phyloP scores from a whole-genome alignment of 2,888 invertebrate genomes.

The Drosophila mayaguana region DNA sequence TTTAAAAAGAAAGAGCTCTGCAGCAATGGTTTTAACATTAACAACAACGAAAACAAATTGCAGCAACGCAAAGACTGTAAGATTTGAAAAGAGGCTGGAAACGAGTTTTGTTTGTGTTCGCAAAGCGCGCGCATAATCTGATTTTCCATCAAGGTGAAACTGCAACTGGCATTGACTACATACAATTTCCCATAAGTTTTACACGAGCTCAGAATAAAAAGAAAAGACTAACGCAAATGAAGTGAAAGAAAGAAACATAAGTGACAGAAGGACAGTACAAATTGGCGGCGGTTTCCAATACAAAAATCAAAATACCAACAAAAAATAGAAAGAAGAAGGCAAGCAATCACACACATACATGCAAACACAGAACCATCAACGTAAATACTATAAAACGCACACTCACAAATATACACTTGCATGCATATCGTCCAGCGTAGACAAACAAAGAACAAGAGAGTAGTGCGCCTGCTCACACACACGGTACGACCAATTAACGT shows the following conservation, averaged over 20 bases:
- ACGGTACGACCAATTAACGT: conserved; percentile 31
- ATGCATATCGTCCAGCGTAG: conserved; percentile 34
- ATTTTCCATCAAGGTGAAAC: conserved; percentile 72
- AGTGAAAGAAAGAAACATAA: conserved; percentile 16
- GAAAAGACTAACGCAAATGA: background rate
- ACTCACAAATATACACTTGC: conserved; percentile 21
- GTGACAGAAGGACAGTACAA: conserved; percentile 19
- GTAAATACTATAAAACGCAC: conserved; percentile 49
- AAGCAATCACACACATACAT: conserved; percentile 29
- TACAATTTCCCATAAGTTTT: conserved; percentile 27
- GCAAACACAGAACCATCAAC: conserved; percentile 30
- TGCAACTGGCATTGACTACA: conserved; percentile 68
- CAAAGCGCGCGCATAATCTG: conserved; percentile 67
- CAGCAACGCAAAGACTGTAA: conserved; percentile 18
- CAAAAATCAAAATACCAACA: conserved; percentile 55
- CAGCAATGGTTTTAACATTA: conserved; percentile 28
- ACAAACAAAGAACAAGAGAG: conserved; percentile 54
- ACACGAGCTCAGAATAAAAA: conserved; percentile 16
- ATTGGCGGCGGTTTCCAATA: conserved; percentile 59
- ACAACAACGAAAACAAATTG: conserved; percentile 28
- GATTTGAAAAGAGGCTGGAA: conserved; percentile 51
- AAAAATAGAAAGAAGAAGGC: conserved; percentile 55
- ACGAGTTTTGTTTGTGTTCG: conserved; percentile 61
- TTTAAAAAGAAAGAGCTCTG: conserved; percentile 38
- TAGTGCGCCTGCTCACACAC: conserved; percentile 44